A percentile compares a stretch with the other conserved stretches of the same genome.
Conservation (phyloP, 2,888 invertebrate species). For the Lissocephala sabroskyi region DNA sequence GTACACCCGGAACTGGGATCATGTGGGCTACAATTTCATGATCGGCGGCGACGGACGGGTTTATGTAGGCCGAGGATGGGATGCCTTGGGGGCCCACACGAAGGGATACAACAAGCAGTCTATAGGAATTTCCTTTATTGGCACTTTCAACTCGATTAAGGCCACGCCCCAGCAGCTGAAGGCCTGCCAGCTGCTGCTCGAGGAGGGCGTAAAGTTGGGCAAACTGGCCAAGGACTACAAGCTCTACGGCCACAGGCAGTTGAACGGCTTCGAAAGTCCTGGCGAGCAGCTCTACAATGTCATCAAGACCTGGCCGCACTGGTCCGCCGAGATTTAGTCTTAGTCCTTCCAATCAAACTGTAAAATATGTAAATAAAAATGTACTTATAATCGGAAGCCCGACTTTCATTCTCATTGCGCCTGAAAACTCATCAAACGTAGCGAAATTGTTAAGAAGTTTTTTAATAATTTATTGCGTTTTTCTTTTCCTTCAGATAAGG, state of each 20-base stretch:
- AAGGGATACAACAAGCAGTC: conserved; percentile 78
- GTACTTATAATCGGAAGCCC: neutral
- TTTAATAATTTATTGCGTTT: neutral
- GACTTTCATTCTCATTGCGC: neutral
- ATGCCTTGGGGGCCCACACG: conserved; percentile 80
- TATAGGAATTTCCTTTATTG: conserved; percentile 82
- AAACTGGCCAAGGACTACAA: conserved; percentile 78
- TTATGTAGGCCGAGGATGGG: conserved; percentile 85
- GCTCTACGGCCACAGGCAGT: conserved; percentile 80
- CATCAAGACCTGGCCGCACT: conserved; percentile 81
- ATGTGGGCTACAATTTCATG: conserved; percentile 85
- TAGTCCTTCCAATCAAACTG: conserved; percentile 1
- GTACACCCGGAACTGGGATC: conserved; percentile 77
- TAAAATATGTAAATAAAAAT: conserved; percentile 10
- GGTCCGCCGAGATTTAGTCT: conserved; percentile 29
- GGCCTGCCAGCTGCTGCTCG: conserved; percentile 77
- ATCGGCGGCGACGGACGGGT: conserved; percentile 84
- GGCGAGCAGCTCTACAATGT: conserved; percentile 78
- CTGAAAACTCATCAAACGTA: no score
- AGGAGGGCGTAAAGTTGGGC: conserved; percentile 76
- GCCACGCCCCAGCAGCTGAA: conserved; percentile 76
- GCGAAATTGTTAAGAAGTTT: no score
- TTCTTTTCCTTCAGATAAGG: conserved; percentile 35
- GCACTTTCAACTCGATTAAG: conserved; percentile 76
- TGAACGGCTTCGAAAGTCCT: conserved; percentile 80